phyloP scores from a whole-genome alignment of 2,888 invertebrate genomes.

The Anaspis maculata region DNA sequence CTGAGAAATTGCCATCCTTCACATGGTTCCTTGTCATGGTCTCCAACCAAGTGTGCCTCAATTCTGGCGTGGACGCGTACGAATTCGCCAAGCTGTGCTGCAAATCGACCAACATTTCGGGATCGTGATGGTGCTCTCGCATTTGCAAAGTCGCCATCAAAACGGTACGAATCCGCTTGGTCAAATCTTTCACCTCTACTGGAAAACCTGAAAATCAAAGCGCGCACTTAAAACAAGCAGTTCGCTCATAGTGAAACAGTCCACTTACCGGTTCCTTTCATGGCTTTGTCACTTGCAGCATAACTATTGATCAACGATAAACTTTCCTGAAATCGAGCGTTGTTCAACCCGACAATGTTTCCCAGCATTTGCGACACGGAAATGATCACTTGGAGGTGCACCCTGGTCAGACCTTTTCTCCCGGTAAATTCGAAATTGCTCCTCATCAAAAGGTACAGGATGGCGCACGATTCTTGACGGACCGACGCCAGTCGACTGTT shows the following conservation, averaged over 20 bases:
- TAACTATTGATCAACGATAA: slow-evolving; percentile 88
- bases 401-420: slow-evolving; percentile 75
- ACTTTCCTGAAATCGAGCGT: slow-evolving; percentile 91
- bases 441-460: slow-evolving; percentile 85
- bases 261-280: slow-evolving; percentile 78
- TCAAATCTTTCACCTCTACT: slow-evolving; percentile 85
- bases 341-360: slow-evolving; percentile 82
- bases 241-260: too few relatives aligned
- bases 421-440: slow-evolving; percentile 88
- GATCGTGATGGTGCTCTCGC: slow-evolving; percentile 83
- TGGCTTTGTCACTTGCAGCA: slow-evolving; percentile 85
- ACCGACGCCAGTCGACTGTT: slow-evolving; percentile 78
- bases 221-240: neutral
- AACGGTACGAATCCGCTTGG: slow-evolving; percentile 87
- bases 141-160: slow-evolving; percentile 91
- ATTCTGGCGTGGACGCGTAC: slow-evolving; percentile 88
- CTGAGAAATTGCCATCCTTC: slow-evolving; percentile 76
- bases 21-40: slow-evolving; percentile 85
- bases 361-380: slow-evolving; percentile 92
- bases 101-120: slow-evolving; percentile 83
- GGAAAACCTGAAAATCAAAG: slow-evolving; percentile 56
- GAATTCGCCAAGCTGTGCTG: slow-evolving; percentile 89
- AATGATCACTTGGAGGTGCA: slow-evolving; percentile 90
- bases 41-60: slow-evolving; percentile 92
- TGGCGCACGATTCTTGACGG: slow-evolving; percentile 84